These are phyloP conservation scores for Drosophila triauraria DNA, from an alignment of 1,140 invertebrate genomes.

Conservation along the genomic window DNA sequence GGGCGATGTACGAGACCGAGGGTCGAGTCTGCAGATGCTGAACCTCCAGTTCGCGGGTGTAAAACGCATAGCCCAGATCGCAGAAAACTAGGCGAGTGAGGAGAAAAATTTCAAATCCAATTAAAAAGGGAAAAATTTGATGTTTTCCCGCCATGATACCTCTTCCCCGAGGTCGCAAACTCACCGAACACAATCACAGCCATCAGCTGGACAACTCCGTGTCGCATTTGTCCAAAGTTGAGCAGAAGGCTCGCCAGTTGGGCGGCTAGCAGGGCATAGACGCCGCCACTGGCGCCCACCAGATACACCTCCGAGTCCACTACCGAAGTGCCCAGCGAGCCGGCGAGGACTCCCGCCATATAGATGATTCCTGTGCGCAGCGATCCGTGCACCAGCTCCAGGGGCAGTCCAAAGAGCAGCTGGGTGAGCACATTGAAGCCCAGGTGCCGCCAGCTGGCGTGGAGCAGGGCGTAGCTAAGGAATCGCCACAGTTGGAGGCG, in stretches of 20 bases:
- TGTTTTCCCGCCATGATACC: neutral
- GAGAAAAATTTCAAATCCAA: slow-evolving; percentile 3
- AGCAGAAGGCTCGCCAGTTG: slow-evolving; percentile 97
- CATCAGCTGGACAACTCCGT: slow-evolving; percentile 94
- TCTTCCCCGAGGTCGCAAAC: slow-evolving; percentile 60
- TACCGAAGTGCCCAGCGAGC: slow-evolving; percentile 95
- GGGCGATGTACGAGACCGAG: slow-evolving; percentile 97
- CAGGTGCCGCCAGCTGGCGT: slow-evolving; percentile 98
- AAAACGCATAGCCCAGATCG: slow-evolving; percentile 96
- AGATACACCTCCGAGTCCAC: slow-evolving; percentile 97
- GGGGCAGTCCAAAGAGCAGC: slow-evolving; percentile 94
- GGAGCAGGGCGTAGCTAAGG: slow-evolving; percentile 96
- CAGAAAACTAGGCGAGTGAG: slow-evolving; percentile 90
- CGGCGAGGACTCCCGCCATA: slow-evolving; percentile 96
- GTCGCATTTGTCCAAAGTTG: slow-evolving; percentile 98
- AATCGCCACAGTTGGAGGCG: slow-evolving; percentile 97
- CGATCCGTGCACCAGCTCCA: slow-evolving; percentile 98
- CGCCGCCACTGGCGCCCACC: slow-evolving; percentile 96
- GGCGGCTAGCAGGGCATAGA: slow-evolving; percentile 96
- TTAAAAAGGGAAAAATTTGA: slow-evolving; percentile 39
- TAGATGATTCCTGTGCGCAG: slow-evolving; percentile 95
- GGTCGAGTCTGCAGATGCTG: slow-evolving; percentile 85
- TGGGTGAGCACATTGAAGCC: slow-evolving; percentile 98
- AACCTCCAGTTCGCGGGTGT: slow-evolving; percentile 91
- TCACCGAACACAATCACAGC: slow-evolving; percentile 96